Conservation (phyloP, 37 sponge, comb jelly and placozoan genomes). For the Halisarca cf. caerulea region DNA sequence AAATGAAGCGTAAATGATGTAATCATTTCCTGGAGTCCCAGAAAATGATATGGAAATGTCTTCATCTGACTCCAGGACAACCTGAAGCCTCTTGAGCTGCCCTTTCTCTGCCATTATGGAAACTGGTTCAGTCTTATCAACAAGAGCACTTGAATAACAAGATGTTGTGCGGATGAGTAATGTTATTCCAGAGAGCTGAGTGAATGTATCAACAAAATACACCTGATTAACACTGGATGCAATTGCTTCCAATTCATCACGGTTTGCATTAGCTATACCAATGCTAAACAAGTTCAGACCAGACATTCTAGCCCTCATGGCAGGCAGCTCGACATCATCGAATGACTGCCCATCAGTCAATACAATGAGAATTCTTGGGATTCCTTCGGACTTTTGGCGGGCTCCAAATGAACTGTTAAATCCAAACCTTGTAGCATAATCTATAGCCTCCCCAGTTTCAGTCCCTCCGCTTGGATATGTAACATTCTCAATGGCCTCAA, state of each 20-base stretch:
- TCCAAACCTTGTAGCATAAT: not conserved
- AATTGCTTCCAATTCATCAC: not conserved
- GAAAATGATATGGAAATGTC: too few species aligned
- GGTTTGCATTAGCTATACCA: constrained; percentile 24
- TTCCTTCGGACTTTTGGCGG: not conserved
- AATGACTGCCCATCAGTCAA: constrained; percentile 26
- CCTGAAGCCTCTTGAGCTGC: too few species aligned
- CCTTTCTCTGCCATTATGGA: too few species aligned
- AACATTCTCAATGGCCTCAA: not conserved
- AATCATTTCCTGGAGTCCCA: too few species aligned
- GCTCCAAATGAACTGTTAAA: constrained; percentile 16
- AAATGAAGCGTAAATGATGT: constrained; percentile 14
- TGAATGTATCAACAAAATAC: not conserved
- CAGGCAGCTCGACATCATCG: not conserved
- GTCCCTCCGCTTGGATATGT: constrained; percentile 25
- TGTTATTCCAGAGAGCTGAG: not conserved
- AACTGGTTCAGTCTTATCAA: not conserved
- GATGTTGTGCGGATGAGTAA: not conserved
- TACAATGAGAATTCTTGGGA: constrained; percentile 22
- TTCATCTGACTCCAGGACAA: too few species aligned
- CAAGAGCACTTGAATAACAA: not conserved
- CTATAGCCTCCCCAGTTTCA: constrained; percentile 9
- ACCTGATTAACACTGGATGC: constrained; percentile 10
- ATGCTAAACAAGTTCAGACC: constrained; percentile 5
- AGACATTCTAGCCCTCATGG: not conserved